phyloP scores from a whole-genome alignment of 37 sponge, comb jelly and placozoan species.

The Spongia lamella region DNA sequence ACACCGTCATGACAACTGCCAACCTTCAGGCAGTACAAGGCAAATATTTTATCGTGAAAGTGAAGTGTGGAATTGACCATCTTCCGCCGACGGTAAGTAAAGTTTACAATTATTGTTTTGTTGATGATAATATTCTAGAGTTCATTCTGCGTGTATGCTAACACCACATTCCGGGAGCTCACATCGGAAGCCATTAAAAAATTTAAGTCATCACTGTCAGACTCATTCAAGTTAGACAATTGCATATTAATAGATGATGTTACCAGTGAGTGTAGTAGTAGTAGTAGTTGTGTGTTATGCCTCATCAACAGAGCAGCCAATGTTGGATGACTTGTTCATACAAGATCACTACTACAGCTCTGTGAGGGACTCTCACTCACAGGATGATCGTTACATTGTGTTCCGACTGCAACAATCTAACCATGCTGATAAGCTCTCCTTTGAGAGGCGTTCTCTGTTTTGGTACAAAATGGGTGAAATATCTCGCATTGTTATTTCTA shows the following conservation, averaged over 20 bases:
- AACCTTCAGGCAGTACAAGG: conserved; percentile 48
- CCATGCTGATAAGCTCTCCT: background rate
- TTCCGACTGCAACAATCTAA: background rate
- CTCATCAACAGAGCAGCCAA: conserved; percentile 42
- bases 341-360: conserved; percentile 54
- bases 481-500: conserved; percentile 42
- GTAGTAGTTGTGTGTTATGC: too few relatives aligned
- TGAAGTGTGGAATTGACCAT: conserved; percentile 8
- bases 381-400: conserved; percentile 13
- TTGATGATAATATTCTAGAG: background rate
- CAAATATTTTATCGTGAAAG: conserved; percentile 11
- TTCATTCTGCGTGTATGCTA: background rate
- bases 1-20: conserved; percentile 69
- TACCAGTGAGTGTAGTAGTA: too few relatives aligned
- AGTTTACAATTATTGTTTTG: background rate
- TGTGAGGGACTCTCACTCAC: conserved; percentile 26
- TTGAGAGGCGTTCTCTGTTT: conserved; percentile 37
- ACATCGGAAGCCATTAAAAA: too few relatives aligned
- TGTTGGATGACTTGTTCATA: conserved; percentile 51
- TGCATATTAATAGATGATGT: too few relatives aligned
- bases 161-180: background rate
- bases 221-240: too few relatives aligned
- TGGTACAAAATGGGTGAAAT: conserved; percentile 62
- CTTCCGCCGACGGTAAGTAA: background rate
- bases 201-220: too few relatives aligned